A percentile compares a stretch with the other conserved stretches of the same genome.
phyloP scores from a whole-genome alignment of 1,140 invertebrate species.

The Diplogasteroides magnus region DNA sequence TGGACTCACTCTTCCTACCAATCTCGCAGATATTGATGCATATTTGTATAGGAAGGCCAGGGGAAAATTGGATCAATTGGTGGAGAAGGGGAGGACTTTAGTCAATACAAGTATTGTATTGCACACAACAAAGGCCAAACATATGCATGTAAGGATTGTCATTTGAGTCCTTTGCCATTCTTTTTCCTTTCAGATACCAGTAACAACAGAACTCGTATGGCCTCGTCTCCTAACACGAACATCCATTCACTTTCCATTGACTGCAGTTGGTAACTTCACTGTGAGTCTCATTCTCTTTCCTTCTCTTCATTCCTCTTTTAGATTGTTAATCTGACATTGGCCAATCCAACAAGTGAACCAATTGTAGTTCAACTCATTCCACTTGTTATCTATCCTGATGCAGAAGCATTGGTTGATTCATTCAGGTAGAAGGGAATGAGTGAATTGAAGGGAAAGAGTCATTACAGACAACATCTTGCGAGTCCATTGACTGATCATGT shows the following conservation, averaged over 20 bases:
- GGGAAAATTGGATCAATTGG: slow-evolving; percentile 56
- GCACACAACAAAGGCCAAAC: slow-evolving; percentile 68
- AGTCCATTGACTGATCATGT: slow-evolving; percentile 1
- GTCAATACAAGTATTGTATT: slow-evolving; percentile 71
- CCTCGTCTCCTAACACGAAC: slow-evolving; percentile 62
- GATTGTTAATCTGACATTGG: slow-evolving; percentile 60
- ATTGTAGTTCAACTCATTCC: slow-evolving; percentile 61
- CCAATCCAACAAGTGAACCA: slow-evolving; percentile 60
- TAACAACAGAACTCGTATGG: slow-evolving; percentile 70
- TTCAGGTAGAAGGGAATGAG: slow-evolving; percentile 45
- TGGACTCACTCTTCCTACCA: slow-evolving; percentile 65
- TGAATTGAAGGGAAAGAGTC: no score
- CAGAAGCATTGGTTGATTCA: slow-evolving; percentile 58
- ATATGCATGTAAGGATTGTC: slow-evolving; percentile 38
- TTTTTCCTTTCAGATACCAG: slow-evolving; percentile 68
- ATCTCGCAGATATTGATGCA: slow-evolving; percentile 59
- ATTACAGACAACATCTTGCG: not conserved
- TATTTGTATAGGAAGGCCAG: slow-evolving; percentile 58
- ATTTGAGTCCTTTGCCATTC: not conserved
- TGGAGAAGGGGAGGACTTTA: slow-evolving; percentile 51
- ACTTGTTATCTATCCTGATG: slow-evolving; percentile 61
- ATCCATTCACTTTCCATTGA: slow-evolving; percentile 70
- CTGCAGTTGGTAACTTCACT: slow-evolving; percentile 74
- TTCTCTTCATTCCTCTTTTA: slow-evolving; percentile 44
- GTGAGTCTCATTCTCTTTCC: slow-evolving; percentile 49